phyloP scores from a whole-genome alignment of 1,140 invertebrate species.

The Dendrolimus punctatus region DNA sequence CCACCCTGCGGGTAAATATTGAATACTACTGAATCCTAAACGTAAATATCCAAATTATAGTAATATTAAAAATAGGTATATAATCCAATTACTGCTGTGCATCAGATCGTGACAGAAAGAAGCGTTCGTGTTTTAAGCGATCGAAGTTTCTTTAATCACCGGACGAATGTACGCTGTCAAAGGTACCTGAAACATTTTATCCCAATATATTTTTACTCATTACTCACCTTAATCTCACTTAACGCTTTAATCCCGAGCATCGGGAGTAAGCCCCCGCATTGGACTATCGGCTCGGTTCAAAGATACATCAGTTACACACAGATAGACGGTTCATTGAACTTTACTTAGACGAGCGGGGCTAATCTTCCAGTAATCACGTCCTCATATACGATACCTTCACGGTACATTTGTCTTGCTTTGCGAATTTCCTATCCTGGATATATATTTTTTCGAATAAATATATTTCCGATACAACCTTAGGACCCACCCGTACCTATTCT shows the following conservation, averaged over 20 bases:
- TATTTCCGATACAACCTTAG: no score
- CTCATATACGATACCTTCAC: conserved; percentile 14
- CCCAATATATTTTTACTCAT: neutral
- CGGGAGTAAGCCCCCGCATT: neutral
- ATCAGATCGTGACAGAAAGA: no score
- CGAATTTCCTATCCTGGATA: conserved; percentile 7
- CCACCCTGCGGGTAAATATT: no score
- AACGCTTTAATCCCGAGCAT: conserved; percentile 1
- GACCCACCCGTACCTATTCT: no score
- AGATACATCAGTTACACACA: conserved; percentile 16
- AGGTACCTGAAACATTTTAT: neutral
- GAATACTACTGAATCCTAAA: no score
- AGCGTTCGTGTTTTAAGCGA: no score
- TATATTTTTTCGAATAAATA: no score
- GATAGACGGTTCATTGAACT: conserved; percentile 16
- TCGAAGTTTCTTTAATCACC: no score
- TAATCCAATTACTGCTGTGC: no score
- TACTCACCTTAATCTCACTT: neutral
- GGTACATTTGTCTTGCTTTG: conserved; percentile 15
- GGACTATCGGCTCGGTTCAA: conserved; percentile 10
- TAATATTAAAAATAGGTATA: no score
- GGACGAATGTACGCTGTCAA: no score
- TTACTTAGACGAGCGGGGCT: conserved; percentile 15
- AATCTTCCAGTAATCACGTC: conserved; percentile 19
- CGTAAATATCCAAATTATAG: no score